Percentiles rank a stretch among this genome's conserved stretches.
These are phyloP conservation scores for Acanthurus lineatus DNA, from an alignment of 2,797 vertebrate genomes.

Conservation along the genomic window DNA sequence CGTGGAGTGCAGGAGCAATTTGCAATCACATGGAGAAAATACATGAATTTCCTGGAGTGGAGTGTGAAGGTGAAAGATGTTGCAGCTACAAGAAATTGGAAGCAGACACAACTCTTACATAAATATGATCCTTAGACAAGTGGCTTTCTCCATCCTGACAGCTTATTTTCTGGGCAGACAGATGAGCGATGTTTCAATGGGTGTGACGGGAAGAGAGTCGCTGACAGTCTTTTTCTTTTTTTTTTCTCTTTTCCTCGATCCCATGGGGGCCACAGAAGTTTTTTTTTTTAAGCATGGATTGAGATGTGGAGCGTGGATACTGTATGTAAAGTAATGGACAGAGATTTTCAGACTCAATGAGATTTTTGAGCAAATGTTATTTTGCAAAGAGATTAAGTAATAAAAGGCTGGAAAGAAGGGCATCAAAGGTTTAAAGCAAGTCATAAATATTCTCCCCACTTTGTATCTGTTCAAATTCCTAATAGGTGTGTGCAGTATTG, in stretches of 20 bases:
- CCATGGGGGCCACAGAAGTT: constrained; percentile 41
- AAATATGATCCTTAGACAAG: constrained; percentile 81
- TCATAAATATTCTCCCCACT: constrained; percentile 7
- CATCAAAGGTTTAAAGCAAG: constrained; percentile 17
- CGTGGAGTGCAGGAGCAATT: constrained; percentile 68
- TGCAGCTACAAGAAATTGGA: constrained; percentile 77
- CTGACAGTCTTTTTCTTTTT: constrained; percentile 52
- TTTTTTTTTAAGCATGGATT: constrained; percentile 41
- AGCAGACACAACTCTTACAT: constrained; percentile 80
- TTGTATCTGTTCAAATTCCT: constrained; percentile 11
- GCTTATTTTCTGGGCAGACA: constrained; percentile 79
- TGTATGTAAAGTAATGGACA: constrained; percentile 63
- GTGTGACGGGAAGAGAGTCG: constrained; percentile 69
- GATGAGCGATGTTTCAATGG: constrained; percentile 74
- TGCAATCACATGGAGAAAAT: constrained; percentile 74
- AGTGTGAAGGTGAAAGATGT: constrained; percentile 81
- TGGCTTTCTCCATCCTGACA: constrained; percentile 75
- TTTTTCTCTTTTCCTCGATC: not conserved
- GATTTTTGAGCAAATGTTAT: constrained; percentile 43
- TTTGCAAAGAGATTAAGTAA: constrained; percentile 38
- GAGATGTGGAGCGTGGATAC: constrained; percentile 48
- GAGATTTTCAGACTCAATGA: constrained; percentile 61
- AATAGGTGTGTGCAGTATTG: not conserved
- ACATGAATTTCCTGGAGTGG: constrained; percentile 78
- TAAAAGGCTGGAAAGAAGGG: constrained; percentile 33